Base-by-base conservation (phyloP, 2,888 invertebrate genomes). In the Nomada ferruginata region DNA sequence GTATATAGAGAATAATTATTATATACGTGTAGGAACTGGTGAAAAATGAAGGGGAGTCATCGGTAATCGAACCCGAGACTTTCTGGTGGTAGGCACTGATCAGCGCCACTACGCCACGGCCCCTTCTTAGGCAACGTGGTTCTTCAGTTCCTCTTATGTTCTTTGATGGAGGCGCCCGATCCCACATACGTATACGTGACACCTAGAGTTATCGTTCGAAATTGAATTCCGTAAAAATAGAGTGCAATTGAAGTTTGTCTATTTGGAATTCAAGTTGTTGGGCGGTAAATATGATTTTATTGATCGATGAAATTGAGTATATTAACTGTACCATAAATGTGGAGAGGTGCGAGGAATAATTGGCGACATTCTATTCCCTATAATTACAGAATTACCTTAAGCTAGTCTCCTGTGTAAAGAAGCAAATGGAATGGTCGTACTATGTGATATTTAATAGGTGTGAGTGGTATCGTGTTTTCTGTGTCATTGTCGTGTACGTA, bases 391-490 rank as follows among this genome's bases (percentile, higher is more conserved):
- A 86, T 83, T 84, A 82, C 85, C 81, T 80, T 90, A 90, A 92
- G 91, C 92, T 92, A 92, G 92, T 92, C 92, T 88, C 87, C 86
- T 82, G 84, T 85, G 88, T 86, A 88, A 85, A 85, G 88, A 89
- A 89, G 86, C 90, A 87, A 59, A 73, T 36, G 36, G 36, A 89
- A 90, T 89, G 91, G 90, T 90, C 91, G 90, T 91, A 89, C 87
- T 91, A 92, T 93, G 92, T 93, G 92, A 92, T 92, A 92, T 91
- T 87, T 88, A 88, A 88, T 61, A 61, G 63, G 77, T 66, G 72
- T 72, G 76, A 79, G 71, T 75, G 76, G 52, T 66, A 79, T 78
- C 84, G 84, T 86, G 85, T 65, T 78, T 83, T 42, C 10, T 26
- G 73, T n/a, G 63, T n/a, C 11, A 50, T 42, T 47, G 44, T 36